Evolutionary conservation across 2,113 vertebrate genomes (phyloP), one percentile per base, ranked within the genome.

Genomic region (Callipepla californica): DNA sequence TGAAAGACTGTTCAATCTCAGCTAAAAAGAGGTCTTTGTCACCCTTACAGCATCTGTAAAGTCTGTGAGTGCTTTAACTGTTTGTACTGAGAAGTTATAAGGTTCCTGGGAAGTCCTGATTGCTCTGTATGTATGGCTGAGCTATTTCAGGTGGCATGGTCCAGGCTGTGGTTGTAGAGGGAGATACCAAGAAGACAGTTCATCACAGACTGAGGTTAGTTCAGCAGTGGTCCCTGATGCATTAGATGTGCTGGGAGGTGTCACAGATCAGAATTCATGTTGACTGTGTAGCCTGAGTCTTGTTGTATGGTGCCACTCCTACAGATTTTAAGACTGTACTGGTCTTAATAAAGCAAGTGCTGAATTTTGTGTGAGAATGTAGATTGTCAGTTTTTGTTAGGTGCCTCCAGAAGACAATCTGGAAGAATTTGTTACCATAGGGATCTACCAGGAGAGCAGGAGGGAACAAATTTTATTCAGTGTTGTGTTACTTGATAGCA

Each of bases 391-490:
- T 11, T 85, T 81, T 62, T 76, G 28, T 19, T 62, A 38, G 48
- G 7, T 55, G 81, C 17, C 48, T 87, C 81, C 47, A 84, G 65
- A 75, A 91, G 76, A 25, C 2, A 2, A 28, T 67, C 30, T 21
- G 30, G 72, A 75, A 72, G 58, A 68, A 11, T 80, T 63, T 34
- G 19, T 86, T 66, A 82, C 45, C 1, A 3, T n/a, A 80, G 77
- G 61, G 63, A 69, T 94, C 61, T 74, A 12, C 57, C 45, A 63
- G 79, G 59, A 85, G 81, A 74, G 63, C 68, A 74, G 30, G 58
- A 57, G 61, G 63, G 79, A 85, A 77, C 67, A 87, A 72, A 58
- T 89, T 93, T 59, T 38, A 5, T 80, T 92, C 65, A 70, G 38
- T 32, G 7, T 85, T 0, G 0, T 78, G 75, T 93, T 59, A 85